A percentile compares a stretch with the other conserved stretches of the same genome.
Conservation (phyloP, 2,113 vertebrate genomes). For the Oryzias curvinotus region DNA sequence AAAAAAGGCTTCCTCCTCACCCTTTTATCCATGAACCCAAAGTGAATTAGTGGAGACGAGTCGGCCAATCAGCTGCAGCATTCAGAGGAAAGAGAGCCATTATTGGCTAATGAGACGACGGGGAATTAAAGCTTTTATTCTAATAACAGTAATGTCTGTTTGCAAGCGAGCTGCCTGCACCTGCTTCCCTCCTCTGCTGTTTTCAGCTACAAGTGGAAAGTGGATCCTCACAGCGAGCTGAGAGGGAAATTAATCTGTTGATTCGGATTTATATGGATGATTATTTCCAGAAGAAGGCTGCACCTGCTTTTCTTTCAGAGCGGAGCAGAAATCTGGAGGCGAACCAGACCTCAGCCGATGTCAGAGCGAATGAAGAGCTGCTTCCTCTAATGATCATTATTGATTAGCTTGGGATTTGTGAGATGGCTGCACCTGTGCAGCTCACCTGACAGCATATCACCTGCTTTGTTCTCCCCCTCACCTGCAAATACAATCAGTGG, state of each 20-base stretch:
- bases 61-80: constrained; percentile 61
- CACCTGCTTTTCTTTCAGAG: constrained; percentile 50
- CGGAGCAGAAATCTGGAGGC: constrained; percentile 12
- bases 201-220: neutral
- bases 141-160: constrained; percentile 58
- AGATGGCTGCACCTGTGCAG: constrained; percentile 19
- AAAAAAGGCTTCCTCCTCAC: constrained; percentile 29
- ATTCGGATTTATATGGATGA: constrained; percentile 40
- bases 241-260: constrained; percentile 46
- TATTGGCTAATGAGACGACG: constrained; percentile 63
- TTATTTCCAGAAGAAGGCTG: constrained; percentile 34
- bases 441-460: constrained; percentile 14
- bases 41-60: constrained; percentile 65
- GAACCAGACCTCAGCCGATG: constrained; percentile 2
- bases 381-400: neutral
- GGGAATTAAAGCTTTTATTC: constrained; percentile 65
- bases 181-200: constrained; percentile 45
- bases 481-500: neutral
- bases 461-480: neutral
- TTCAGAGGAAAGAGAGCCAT: constrained; percentile 56
- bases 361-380: constrained; percentile 5
- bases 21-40: constrained; percentile 53
- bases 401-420: constrained; percentile 11
- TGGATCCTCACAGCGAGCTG: constrained; percentile 12
- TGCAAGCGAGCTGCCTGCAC: constrained; percentile 56